These are phyloP conservation scores for Drosophila sechellia DNA, from an alignment of 1,140 invertebrate genomes.

Conservation along the genomic window DNA sequence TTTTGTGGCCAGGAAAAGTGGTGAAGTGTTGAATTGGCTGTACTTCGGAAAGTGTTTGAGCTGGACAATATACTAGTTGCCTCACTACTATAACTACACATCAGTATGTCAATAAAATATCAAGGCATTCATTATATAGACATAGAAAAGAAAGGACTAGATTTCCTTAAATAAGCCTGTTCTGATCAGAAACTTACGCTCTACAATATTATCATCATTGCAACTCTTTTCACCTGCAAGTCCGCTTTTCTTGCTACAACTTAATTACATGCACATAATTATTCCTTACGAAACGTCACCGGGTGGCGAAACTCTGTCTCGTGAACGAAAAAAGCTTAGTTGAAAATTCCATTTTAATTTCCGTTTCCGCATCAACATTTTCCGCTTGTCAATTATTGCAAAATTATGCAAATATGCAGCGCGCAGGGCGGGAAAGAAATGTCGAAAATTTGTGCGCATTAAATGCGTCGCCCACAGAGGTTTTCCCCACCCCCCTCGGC, in stretches of 20 bases:
- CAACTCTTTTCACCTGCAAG: not conserved
- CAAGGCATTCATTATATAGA: too few relatives aligned
- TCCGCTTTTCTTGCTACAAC: constrained; percentile 1
- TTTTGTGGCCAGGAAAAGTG: constrained; percentile 18
- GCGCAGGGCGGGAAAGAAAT: constrained; percentile 50
- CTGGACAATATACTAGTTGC: too few relatives aligned
- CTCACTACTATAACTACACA: too few relatives aligned
- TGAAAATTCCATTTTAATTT: constrained; percentile 78
- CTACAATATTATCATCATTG: not conserved
- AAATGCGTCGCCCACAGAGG: constrained; percentile 40
- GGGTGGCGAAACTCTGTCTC: constrained; percentile 20
- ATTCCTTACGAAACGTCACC: constrained; percentile 29
- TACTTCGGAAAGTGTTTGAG: not conserved
- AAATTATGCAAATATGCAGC: constrained; percentile 77
- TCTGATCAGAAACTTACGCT: too few relatives aligned
- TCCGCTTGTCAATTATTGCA: constrained; percentile 80
- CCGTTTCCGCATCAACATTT: constrained; percentile 77
- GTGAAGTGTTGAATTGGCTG: too few relatives aligned
- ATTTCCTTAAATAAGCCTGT: too few relatives aligned
- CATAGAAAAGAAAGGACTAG: too few relatives aligned
- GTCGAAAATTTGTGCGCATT: constrained; percentile 64
- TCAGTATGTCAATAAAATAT: too few relatives aligned
- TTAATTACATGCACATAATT: constrained; percentile 54
- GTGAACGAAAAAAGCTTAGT: constrained; percentile 56
- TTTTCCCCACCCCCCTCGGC: not conserved